Conservation (phyloP, 2,113 vertebrate genomes). For the Balaeniceps rex region DNA sequence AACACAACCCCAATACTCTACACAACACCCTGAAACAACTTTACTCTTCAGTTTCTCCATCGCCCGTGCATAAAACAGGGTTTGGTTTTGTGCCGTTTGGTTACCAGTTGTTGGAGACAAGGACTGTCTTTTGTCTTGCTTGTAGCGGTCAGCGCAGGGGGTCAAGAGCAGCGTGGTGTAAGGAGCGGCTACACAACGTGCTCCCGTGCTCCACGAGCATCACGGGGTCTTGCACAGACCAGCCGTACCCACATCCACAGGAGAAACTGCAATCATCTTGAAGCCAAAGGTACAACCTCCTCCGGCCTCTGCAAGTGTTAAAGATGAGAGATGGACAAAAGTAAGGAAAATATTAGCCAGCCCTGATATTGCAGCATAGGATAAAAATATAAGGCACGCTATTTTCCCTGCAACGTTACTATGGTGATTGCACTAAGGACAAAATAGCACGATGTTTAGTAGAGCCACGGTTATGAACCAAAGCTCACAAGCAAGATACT, state of each 20-base stretch:
- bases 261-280: background rate
- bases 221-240: background rate
- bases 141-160: background rate
- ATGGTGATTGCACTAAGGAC: background rate
- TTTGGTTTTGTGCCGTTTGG: background rate
- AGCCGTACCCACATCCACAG: background rate
- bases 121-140: background rate
- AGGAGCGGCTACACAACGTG: fast-evolving
- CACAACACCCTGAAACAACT: background rate
- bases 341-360: background rate
- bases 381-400: background rate
- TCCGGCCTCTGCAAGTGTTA: fast-evolving
- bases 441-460: background rate
- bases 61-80: fast-evolving
- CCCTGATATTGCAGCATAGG: background rate
- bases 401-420: background rate
- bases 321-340: background rate
- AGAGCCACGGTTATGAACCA: background rate
- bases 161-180: background rate
- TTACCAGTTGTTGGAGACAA: background rate
- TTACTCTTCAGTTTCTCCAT: background rate
- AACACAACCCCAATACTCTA: background rate
- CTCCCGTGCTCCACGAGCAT: background rate
- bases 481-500: background rate
- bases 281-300: background rate